phyloP scores from a whole-genome alignment of 2,888 invertebrate species.

The Piscicola geometra region DNA sequence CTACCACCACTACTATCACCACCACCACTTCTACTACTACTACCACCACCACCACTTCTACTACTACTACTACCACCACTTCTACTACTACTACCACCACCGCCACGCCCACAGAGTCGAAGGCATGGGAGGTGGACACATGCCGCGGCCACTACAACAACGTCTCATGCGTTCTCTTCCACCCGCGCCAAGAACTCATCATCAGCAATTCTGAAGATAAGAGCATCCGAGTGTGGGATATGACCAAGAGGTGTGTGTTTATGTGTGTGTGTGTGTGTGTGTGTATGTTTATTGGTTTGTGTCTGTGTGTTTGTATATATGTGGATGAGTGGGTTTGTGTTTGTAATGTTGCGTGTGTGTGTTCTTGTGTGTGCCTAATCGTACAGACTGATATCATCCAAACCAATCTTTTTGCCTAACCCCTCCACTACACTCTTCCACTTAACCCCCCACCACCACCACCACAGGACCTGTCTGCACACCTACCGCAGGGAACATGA shows the following conservation, averaged over 20 bases:
- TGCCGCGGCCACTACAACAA: conserved; percentile 99
- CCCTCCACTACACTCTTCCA: no score
- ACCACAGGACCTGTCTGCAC: conserved; percentile 53
- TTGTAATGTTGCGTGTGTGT: background rate
- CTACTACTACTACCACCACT: no score
- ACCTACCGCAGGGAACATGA: conserved; percentile 80
- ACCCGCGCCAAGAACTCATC: conserved; percentile 91
- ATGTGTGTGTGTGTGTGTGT: background rate
- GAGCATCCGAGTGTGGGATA: conserved; percentile 96
- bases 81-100: no score
- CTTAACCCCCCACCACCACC: background rate
- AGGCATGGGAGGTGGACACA: conserved; percentile 98
- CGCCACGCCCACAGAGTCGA: conserved; percentile 52
- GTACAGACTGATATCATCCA: no score
- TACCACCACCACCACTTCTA: no score
- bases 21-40: no score
- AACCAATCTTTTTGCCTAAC: no score
- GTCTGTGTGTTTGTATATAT: background rate
- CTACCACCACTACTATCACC: no score
- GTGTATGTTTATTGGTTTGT: background rate
- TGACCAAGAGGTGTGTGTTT: conserved; percentile 60
- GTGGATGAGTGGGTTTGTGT: no score
- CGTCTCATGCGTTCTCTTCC: conserved; percentile 93
- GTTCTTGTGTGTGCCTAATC: no score
- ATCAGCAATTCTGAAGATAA: conserved; percentile 96